A percentile compares a stretch with the other conserved stretches of the same genome.
Evolutionary conservation across 2,888 invertebrate species (phyloP).

Genomic region (Globia sparganii): DNA sequence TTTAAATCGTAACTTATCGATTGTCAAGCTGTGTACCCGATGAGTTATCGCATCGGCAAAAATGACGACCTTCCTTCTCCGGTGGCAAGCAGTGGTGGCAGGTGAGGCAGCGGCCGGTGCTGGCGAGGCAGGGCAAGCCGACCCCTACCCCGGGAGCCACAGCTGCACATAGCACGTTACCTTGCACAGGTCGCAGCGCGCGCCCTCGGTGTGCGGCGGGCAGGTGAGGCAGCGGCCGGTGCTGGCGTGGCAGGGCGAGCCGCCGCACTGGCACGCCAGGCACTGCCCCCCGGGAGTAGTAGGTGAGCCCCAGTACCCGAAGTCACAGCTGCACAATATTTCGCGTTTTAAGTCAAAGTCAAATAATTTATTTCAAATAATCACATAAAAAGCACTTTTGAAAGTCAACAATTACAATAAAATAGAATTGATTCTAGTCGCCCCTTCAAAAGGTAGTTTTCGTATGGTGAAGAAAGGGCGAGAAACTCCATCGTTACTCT

Average conservation of each 20-base stretch:
- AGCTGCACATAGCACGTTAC: conserved; percentile 61
- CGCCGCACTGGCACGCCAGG: conserved; percentile 95
- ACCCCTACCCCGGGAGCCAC: background rate
- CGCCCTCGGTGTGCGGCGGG: conserved; percentile 91
- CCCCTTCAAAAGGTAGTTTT: no score
- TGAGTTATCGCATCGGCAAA: background rate
- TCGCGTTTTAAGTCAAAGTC: no score
- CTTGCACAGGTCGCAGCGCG: conserved; percentile 92
- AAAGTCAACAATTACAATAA: no score
- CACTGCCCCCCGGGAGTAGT: conserved; percentile 93
- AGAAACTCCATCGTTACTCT: no score
- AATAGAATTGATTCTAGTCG: no score
- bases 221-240: conserved; percentile 97
- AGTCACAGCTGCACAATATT: conserved; percentile 93
- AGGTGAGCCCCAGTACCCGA: conserved; percentile 96
- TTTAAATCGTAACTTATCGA: background rate
- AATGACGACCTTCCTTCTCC: background rate
- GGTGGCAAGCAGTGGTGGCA: background rate
- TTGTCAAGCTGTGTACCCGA: background rate
- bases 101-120: background rate
- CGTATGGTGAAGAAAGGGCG: no score
- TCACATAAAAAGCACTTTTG: no score
- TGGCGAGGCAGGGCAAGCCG: background rate
- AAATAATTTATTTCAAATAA: no score
- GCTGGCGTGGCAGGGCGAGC: conserved; percentile 95